Conservation (phyloP, 2,888 invertebrate species). For the Poecilus cupreus region DNA sequence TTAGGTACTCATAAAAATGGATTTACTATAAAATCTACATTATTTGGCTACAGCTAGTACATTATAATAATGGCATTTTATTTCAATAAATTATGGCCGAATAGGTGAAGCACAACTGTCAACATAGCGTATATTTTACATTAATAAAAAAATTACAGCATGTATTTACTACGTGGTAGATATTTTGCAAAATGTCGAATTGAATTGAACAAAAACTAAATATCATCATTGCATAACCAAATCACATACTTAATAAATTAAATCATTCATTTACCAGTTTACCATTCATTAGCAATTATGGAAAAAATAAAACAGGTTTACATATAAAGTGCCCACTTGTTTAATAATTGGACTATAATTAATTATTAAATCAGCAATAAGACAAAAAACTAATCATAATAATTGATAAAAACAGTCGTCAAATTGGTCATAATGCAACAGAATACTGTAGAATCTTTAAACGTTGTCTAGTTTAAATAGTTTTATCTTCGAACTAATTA, state of each 20-base stretch:
- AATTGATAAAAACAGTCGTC: background rate
- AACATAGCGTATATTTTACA: no score
- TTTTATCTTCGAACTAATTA: background rate
- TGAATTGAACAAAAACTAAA: background rate
- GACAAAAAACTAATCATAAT: conserved; percentile 28
- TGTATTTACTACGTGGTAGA: no score
- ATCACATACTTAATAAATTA: background rate
- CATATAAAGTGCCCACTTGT: background rate
- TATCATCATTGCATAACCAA: background rate
- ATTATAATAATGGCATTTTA: no score
- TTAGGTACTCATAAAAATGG: no score
- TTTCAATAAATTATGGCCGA: no score
- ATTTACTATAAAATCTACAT: no score
- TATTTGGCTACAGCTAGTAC: no score
- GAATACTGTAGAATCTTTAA: background rate
- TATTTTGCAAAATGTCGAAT: background rate
- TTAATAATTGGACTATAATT: conserved; percentile 37
- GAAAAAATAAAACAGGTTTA: conserved; percentile 11
- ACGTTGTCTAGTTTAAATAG: background rate
- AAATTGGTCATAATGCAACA: background rate
- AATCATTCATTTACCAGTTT: conserved; percentile 6
- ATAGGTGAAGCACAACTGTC: no score
- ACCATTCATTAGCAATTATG: background rate
- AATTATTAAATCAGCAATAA: conserved; percentile 22
- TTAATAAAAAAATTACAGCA: no score